Percentiles rank a stretch among this genome's conserved stretches.
Evolutionary conservation across 2,797 vertebrate genomes (phyloP).

Genomic region (Sus cebifrons): DNA sequence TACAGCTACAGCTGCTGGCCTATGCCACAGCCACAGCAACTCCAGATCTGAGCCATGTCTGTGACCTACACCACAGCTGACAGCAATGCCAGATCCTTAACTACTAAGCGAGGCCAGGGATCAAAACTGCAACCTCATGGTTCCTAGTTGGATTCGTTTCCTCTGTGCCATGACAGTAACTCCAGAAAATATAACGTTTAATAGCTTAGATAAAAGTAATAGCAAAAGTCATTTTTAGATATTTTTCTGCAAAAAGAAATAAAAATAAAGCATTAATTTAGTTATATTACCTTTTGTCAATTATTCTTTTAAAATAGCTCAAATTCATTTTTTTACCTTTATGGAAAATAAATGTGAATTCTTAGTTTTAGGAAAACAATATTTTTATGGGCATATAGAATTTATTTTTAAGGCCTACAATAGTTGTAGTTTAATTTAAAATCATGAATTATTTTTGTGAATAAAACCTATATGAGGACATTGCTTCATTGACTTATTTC

Average conservation of each 20-base stretch:
- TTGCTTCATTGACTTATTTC: background rate
- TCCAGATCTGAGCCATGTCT: too few relatives aligned
- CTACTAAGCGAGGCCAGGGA: too few relatives aligned
- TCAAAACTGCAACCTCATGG: too few relatives aligned
- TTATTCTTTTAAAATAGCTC: background rate
- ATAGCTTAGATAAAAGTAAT: background rate
- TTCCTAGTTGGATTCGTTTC: too few relatives aligned
- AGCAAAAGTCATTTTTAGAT: background rate
- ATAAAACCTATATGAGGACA: background rate
- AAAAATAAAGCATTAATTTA: background rate
- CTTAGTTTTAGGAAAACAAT: background rate
- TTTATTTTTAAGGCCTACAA: background rate
- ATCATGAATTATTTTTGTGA: background rate
- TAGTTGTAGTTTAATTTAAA: conserved; percentile 10
- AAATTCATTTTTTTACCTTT: background rate
- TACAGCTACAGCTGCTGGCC: too few relatives aligned
- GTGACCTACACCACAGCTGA: too few relatives aligned
- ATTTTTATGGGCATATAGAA: background rate
- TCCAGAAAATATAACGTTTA: conserved; percentile 1
- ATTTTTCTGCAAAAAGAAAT: background rate
- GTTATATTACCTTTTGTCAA: background rate
- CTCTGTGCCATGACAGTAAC: too few relatives aligned
- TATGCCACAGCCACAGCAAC: too few relatives aligned
- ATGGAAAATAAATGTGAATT: background rate
- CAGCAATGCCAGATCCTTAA: too few relatives aligned